Evolutionary conservation across 2,113 vertebrate genomes (phyloP).

Genomic region (Eulacestoma nigropectus): DNA sequence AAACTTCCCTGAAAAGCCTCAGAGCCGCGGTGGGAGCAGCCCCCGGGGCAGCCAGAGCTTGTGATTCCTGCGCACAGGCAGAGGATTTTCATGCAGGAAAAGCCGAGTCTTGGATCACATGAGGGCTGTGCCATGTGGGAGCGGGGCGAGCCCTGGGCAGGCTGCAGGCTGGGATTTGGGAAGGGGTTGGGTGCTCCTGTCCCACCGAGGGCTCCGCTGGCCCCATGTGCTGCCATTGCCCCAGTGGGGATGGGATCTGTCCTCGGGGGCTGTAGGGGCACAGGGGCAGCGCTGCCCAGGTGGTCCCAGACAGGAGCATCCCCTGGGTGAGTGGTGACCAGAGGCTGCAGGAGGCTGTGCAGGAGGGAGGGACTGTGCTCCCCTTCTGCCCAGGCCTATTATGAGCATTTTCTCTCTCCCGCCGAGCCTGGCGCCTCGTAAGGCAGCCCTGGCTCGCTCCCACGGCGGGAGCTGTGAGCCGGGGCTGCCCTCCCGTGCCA

Average conservation of each 20-base stretch:
- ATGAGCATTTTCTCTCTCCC: neutral
- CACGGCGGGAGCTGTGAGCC: neutral
- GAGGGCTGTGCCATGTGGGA: neutral
- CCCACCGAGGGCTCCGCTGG: neutral
- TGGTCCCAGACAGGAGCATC: neutral
- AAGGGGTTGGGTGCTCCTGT: fast-evolving
- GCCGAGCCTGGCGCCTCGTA: neutral
- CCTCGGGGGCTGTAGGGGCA: neutral
- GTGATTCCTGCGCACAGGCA: neutral
- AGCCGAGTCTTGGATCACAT: neutral
- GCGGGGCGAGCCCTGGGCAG: fast-evolving
- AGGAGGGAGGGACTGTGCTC: neutral
- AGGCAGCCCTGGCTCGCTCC: neutral
- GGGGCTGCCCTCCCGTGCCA: neutral
- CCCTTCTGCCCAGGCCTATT: neutral
- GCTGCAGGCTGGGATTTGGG: neutral
- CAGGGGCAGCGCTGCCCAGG: neutral
- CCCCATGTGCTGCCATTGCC: neutral
- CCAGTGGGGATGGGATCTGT: fast-evolving
- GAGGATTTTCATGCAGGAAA: neutral
- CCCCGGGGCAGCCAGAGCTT: neutral
- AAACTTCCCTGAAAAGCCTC: neutral
- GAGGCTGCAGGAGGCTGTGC: neutral
- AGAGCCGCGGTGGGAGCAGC: neutral
- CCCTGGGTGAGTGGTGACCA: fast-evolving